Evolutionary conservation across 2,113 vertebrate genomes (phyloP).

Genomic region (Anas platyrhynchos): DNA sequence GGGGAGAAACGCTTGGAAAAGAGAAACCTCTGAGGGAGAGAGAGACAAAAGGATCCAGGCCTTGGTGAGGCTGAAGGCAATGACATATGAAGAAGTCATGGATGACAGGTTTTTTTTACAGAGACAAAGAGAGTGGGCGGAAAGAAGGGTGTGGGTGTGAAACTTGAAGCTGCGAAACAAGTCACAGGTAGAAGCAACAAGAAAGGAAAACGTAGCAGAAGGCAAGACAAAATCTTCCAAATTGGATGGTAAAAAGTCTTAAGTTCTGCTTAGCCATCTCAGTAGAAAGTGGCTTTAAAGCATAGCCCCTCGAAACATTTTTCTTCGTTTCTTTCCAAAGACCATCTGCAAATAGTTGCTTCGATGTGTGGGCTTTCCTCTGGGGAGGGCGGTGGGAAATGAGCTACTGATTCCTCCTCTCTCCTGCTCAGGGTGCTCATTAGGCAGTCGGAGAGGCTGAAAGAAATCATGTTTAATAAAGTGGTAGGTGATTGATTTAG

Average conservation of each 20-base stretch:
- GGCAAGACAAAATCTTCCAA: not conserved
- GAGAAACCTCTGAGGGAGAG: not conserved
- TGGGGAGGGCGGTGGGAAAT: not conserved
- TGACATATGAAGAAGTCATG: not conserved
- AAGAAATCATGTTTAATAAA: not conserved
- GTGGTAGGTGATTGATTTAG: not conserved
- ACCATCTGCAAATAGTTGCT: slow-evolving; percentile 26
- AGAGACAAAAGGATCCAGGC: not conserved
- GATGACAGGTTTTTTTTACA: not conserved
- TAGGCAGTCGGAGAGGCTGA: not conserved
- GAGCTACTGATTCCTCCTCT: not conserved
- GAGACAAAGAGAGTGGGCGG: slow-evolving; percentile 51
- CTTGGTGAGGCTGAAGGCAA: not conserved
- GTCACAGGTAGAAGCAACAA: slow-evolving; percentile 31
- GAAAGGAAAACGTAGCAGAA: not conserved
- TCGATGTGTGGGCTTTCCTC: not conserved
- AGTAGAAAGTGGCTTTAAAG: slow-evolving; percentile 2
- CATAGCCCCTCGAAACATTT: not conserved
- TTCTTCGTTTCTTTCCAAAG: not conserved
- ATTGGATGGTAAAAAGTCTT: not conserved
- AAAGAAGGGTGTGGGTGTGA: slow-evolving; percentile 52
- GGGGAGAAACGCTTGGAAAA: not conserved
- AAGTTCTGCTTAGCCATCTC: not conserved
- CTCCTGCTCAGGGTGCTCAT: not conserved
- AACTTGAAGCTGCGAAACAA: slow-evolving; percentile 1